Evolutionary conservation across 2,113 vertebrate species (phyloP).

Genomic region (Leiothrix lutea): DNA sequence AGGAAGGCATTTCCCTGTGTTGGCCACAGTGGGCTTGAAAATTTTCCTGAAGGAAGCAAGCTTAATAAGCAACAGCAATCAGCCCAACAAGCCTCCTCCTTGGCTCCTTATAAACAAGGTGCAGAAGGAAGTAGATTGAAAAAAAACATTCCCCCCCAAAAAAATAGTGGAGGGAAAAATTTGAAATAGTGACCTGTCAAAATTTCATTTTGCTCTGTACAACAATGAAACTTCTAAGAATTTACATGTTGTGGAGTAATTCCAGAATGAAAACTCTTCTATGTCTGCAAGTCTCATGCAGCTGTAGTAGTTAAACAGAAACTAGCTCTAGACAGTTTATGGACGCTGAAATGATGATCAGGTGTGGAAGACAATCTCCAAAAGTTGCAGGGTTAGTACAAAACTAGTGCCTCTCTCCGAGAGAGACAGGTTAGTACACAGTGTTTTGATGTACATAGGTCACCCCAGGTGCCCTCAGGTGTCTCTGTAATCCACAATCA

Average conservation of each 20-base stretch:
- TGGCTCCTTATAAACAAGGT: background rate
- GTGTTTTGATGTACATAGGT: background rate
- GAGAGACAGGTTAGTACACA: background rate
- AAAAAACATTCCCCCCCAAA: background rate
- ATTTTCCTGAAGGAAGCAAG: constrained; percentile 16
- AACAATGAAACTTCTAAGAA: background rate
- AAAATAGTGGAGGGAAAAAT: background rate
- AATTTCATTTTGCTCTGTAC: background rate
- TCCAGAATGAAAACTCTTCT: background rate
- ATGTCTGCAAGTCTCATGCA: background rate
- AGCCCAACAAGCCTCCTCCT: background rate
- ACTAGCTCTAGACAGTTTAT: background rate
- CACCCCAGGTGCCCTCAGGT: background rate
- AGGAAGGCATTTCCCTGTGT: background rate
- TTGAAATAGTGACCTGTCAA: background rate
- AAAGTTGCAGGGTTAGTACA: background rate
- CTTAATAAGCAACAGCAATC: constrained; percentile 28
- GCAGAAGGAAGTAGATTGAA: background rate
- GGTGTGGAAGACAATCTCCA: background rate
- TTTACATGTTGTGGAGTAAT: background rate
- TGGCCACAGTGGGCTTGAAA: background rate
- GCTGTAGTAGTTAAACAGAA: background rate
- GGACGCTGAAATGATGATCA: background rate
- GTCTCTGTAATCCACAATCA: background rate
- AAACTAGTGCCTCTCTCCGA: background rate